Conservation (phyloP, 2,888 invertebrate species). For the Melanostoma scalare region DNA sequence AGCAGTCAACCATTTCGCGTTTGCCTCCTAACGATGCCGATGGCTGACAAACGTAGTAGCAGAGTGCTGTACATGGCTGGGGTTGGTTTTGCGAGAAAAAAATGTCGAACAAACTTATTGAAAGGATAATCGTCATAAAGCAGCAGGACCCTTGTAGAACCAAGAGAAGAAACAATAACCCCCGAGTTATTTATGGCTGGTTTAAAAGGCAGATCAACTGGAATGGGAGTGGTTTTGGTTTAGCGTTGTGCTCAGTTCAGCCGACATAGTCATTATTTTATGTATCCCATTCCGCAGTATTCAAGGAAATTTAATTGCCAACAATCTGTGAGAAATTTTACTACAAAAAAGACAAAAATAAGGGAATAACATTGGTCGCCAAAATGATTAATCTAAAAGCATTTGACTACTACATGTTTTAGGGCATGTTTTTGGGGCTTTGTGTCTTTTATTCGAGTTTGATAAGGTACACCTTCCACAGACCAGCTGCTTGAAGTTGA, state of each 20-base stretch:
- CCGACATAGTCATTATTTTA: conserved; percentile 14
- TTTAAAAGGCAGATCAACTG: conserved; percentile 28
- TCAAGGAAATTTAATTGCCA: conserved; percentile 59
- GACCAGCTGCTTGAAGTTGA: not conserved
- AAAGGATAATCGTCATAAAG: conserved; percentile 71
- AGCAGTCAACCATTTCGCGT: not conserved
- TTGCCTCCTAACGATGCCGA: no score
- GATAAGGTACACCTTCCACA: conserved; percentile 43
- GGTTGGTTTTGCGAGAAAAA: conserved; percentile 1
- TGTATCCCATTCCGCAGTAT: not conserved
- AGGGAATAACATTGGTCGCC: conserved; percentile 38
- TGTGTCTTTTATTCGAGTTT: conserved; percentile 46
- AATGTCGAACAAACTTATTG: conserved; percentile 53
- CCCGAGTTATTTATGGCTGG: conserved; percentile 62
- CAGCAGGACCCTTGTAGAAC: conserved; percentile 35
- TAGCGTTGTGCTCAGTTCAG: conserved; percentile 12
- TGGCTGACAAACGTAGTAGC: no score
- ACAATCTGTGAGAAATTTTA: conserved; percentile 36
- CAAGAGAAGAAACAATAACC: conserved; percentile 62
- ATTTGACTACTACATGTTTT: conserved; percentile 47
- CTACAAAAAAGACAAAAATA: conserved; percentile 8
- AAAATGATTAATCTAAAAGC: conserved; percentile 61
- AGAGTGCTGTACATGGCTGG: no score
- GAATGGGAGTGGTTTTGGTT: conserved; percentile 15
- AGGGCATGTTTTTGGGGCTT: conserved; percentile 15